These are phyloP conservation scores for Melospiza melodia DNA, from an alignment of 2,113 vertebrate species.

Conservation along the genomic window DNA sequence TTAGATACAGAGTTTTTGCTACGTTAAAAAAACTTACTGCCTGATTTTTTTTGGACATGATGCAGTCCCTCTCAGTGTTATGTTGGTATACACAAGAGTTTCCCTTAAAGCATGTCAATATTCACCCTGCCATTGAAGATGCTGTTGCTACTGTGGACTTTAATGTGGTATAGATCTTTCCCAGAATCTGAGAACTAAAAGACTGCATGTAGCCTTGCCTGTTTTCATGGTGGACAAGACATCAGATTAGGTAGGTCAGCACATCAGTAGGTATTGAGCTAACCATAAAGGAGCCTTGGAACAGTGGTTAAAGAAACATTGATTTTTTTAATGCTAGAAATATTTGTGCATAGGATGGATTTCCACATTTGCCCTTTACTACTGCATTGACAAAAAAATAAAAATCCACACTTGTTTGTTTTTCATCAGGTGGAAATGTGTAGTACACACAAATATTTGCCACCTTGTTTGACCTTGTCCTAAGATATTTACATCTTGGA, in stretches of 20 bases:
- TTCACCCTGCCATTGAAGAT: not conserved
- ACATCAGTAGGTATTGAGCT: not conserved
- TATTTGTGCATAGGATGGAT: constrained; percentile 7
- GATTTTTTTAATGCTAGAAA: constrained; percentile 27
- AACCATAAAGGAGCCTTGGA: not conserved
- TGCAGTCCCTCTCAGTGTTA: not conserved
- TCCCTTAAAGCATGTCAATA: not conserved
- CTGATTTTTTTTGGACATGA: not conserved
- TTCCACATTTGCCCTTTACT: constrained; percentile 57
- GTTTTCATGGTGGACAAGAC: not conserved
- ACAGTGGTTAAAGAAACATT: constrained; percentile 34
- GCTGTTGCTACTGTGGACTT: not conserved
- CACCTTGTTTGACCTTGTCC: constrained; percentile 74
- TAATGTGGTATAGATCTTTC: not conserved
- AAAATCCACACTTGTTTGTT: constrained; percentile 62
- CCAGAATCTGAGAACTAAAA: not conserved
- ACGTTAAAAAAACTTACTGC: not conserved
- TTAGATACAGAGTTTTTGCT: not conserved
- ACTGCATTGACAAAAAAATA: constrained; percentile 49
- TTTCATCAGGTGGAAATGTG: constrained; percentile 41
- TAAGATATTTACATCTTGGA: constrained; percentile 67
- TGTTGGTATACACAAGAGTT: not conserved
- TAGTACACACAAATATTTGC: constrained; percentile 58
- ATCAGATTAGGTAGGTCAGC: not conserved
- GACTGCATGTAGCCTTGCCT: not conserved